Conservation (phyloP, 2,888 invertebrate species). For the Galerucella nymphaeae region DNA sequence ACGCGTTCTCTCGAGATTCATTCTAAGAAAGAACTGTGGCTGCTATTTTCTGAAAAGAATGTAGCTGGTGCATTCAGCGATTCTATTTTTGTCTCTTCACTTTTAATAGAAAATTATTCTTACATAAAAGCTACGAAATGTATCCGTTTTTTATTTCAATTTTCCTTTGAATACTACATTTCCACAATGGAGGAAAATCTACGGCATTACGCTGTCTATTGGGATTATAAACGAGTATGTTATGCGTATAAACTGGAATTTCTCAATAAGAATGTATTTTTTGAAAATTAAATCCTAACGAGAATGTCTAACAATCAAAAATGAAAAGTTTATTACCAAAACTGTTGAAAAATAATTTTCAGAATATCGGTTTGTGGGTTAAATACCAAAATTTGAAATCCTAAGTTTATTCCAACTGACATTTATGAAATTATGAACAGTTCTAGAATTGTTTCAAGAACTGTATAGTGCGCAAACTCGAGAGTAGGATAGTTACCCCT, state of each 20-base stretch:
- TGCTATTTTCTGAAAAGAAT: slow-evolving; percentile 64
- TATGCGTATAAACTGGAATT: neutral
- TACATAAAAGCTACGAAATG: slow-evolving; percentile 40
- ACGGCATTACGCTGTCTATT: neutral
- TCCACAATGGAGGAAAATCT: slow-evolving; percentile 15
- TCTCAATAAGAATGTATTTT: neutral
- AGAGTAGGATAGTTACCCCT: no score
- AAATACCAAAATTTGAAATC: no score
- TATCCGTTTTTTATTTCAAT: slow-evolving; percentile 34
- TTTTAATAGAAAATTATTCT: slow-evolving; percentile 57
- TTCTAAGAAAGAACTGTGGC: slow-evolving; percentile 62
- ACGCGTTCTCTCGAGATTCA: slow-evolving; percentile 61
- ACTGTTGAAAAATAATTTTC: no score
- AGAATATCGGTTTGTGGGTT: no score
- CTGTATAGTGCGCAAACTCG: no score
- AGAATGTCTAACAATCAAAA: no score
- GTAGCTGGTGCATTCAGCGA: slow-evolving; percentile 57
- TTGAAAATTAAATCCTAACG: neutral
- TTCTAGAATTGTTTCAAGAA: no score
- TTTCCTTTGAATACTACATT: slow-evolving; percentile 16
- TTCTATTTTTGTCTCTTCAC: slow-evolving; percentile 52
- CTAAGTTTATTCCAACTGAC: no score
- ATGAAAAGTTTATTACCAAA: no score
- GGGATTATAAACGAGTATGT: neutral
- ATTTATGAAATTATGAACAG: no score